Base-by-base conservation (phyloP, 2,113 vertebrate genomes). In the Todiramphus chloris region DNA sequence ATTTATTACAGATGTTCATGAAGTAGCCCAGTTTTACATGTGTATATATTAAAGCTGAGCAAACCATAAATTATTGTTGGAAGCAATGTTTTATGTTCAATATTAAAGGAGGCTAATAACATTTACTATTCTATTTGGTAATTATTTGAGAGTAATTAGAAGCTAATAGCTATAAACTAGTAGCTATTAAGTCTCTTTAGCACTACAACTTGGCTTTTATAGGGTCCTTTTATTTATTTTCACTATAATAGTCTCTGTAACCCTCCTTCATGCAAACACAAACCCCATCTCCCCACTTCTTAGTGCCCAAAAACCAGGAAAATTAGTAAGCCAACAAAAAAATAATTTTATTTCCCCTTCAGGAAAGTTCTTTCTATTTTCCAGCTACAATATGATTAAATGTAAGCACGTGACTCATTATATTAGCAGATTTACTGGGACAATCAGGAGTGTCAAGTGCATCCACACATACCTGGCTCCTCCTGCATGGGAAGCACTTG, bases 131-230 rank as follows among this genome's bases (percentile, higher is more conserved):
- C 93, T 90, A 90, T 97, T 89, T 92, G 84, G 90, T 95, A 96
- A 97, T 97, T 97, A 96, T 97, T 95, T 95, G 86, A 89, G 79
- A 94, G 86, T 93, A 97, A 96, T 96, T 94, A 97, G 90, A 74
- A 97, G 82, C 37, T 93, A 96, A 97, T 94, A 94, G 87, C 90
- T 91, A 94, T n/a, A n/a, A n/a, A n/a, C 92, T 69, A 85, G 76
- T 44, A 92, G 92, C 90, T 90, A 93, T 91, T 81, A 87, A 92
- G 83, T 86, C 84, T 95, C 82, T 90, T 56, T 56, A 96, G 90
- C 70, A 87, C 72, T 94, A 70, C 74, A 90, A 85, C 73, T 91
- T 97, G 64, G 70, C 37, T 96, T 95, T 94, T 96, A 87, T 75
- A 88, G n/a, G 80, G 90, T 83, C 67, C 23, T 92, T 95, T 94